Conservation (phyloP, 2,797 vertebrate genomes). For the Crossoptilon crossoptilon region DNA sequence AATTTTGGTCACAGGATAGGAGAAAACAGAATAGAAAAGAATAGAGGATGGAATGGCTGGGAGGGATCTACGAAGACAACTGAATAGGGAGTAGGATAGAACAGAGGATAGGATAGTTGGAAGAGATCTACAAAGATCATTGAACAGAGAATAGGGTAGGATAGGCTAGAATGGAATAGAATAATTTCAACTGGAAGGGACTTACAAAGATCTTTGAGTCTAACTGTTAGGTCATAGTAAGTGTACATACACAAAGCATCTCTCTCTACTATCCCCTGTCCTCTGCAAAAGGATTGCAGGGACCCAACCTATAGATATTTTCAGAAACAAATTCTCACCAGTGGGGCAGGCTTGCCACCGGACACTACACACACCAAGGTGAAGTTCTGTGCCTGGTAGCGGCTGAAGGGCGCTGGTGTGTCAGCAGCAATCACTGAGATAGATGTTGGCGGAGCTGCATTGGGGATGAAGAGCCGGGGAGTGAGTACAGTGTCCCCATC, state of each 20-base stretch:
- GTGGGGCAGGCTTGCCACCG: conserved; percentile 91
- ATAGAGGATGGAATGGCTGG: not conserved
- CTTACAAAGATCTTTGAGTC: not conserved
- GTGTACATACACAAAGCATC: not conserved
- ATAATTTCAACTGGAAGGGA: not conserved
- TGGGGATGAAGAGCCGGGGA: not conserved
- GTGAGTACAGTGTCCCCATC: accelerated
- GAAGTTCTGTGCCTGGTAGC: conserved; percentile 95
- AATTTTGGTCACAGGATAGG: not conserved
- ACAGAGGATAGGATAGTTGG: not conserved
- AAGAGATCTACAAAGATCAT: too few species aligned
- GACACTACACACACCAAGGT: conserved; percentile 92
- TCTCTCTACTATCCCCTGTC: not conserved
- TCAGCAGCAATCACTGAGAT: conserved; percentile 91
- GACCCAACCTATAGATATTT: not conserved
- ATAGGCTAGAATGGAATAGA: not conserved
- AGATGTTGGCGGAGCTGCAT: conserved; percentile 89
- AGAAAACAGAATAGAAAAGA: not conserved
- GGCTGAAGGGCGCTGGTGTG: conserved; percentile 89
- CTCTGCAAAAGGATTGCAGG: not conserved
- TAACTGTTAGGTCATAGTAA: not conserved
- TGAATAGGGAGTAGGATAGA: not conserved
- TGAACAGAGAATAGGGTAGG: not conserved
- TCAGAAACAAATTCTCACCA: conserved; percentile 81
- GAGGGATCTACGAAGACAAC: not conserved